Base-by-base conservation (phyloP, 2,113 vertebrate species). In the Scomber japonicus region DNA sequence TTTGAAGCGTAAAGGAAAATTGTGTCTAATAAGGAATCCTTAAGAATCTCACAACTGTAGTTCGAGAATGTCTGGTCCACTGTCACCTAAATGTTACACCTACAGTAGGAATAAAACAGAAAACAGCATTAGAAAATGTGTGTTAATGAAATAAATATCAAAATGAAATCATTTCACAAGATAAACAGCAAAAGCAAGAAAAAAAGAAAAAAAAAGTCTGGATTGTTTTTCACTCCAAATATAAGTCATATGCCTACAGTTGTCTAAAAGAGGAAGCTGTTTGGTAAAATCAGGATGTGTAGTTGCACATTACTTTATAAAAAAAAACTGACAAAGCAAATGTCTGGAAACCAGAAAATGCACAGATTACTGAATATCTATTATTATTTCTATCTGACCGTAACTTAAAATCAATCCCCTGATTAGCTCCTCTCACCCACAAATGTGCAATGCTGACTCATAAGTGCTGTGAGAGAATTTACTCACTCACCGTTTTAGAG, bases 61-160 rank as follows among this genome's bases (percentile, higher is more conserved):
- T 6, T 24, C 27, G 31, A 68, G 72, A 61, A 69, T 51, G 66
- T 60, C 21, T 30, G 57, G 24, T 80, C 75, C 51, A 46, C 65
- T 50, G 14, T 64, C 6, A 14, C 4, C 16, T 9, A 11, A 59
- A 53, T 45, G 17, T 45, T 35, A 53, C 9, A 71, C 55, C 89
- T 89, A 55, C 46, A 86, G 48, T 7, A n/a, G 48, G 44, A 70
- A 84, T 3, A 64, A 51, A 65, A 70, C 11, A 85, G 2, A 74
- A 57, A 54, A 54, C 0, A 56, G 1, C 0, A 31, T 63, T 4
- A 80, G 11, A 55, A 49, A 70, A 45, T 8, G 4, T 40, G 40
- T 1, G 57, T 15, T 8, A 55, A 30, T 55, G 12, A 84, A 17
- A 31, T 16, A 45, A 48, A 11, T 13, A 24, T 4, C 3, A 66